Evolutionary conservation across 2,888 invertebrate genomes (phyloP), one percentile per base, ranked within the genome.

Genomic region (Horisme vitalbata): DNA sequence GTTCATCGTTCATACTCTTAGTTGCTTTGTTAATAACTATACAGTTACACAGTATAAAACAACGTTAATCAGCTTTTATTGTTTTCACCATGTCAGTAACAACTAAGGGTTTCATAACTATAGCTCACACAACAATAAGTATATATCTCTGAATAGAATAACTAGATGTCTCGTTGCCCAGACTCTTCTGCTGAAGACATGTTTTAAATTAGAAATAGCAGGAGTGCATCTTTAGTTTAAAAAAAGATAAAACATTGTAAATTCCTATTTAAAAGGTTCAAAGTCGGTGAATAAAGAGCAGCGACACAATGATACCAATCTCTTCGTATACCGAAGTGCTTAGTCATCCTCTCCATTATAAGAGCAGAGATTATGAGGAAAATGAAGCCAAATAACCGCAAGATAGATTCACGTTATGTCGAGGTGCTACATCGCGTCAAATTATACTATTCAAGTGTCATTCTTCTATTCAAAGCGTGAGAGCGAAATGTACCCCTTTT

Each of bases 311-410:
- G 37, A 33, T 34, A 27, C 28, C 28, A 37, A 38, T 41, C 15
- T 31, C 11, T 48, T 38, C 11, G 11, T 35, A 24, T 32, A 21
- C 13, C 11, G 6, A 15, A 27, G 27, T 58, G 69, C 61, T 60
- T 58, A 71, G 70, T 68, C 71, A 72, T 70, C 65, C 48, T 65
- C 71, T 68, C 65, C 65, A 74, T 75, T 74, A 73, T 64, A 71
- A 65, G 68, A 65, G 67, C 46, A 61, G 64, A 68, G 63, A 68
- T 69, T 66, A 70, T 72, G 63, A 64, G 65, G 70, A 67, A 55
- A 60, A 51, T 56, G 48, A 57, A 69, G 62, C 58, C 55, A 55
- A 55, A 60, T 57, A 58, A 59, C 56, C 44, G 45, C 57, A 30
- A 33, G 10, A 30, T 21, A 15, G 28, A 23, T 36, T 35, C 2